A percentile compares a stretch with the other conserved stretches of the same genome.
These are phyloP conservation scores for Vultur gryphus DNA, from an alignment of 2,797 vertebrate genomes.

Conservation along the genomic window DNA sequence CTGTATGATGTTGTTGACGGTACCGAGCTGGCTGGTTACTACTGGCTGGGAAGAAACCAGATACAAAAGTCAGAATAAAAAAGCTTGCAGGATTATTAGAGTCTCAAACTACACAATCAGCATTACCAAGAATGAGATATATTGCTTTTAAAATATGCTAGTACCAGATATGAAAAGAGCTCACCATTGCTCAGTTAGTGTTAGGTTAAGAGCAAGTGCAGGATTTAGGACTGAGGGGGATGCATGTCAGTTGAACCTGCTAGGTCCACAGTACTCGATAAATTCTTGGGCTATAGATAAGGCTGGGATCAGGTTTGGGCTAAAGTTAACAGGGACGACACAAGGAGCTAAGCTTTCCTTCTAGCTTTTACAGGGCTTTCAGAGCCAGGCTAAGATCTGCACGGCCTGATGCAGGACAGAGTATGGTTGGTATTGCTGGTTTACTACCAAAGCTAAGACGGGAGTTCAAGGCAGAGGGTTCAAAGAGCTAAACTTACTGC, in stretches of 20 bases:
- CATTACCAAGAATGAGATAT: neutral
- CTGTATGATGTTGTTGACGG: constrained; percentile 92
- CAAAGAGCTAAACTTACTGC: neutral
- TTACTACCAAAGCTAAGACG: neutral
- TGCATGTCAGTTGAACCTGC: neutral
- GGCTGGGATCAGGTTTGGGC: neutral
- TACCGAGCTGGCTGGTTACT: constrained; percentile 89
- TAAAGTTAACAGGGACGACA: neutral
- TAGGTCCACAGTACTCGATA: neutral
- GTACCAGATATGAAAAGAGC: neutral
- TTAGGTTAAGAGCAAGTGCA: neutral
- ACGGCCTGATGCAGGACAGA: neutral
- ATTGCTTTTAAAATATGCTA: neutral
- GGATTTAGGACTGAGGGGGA: neutral
- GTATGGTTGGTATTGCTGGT: neutral
- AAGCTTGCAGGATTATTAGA: neutral
- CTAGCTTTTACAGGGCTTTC: neutral
- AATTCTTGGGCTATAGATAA: neutral
- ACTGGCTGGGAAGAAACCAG: constrained; percentile 80
- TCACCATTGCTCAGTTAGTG: neutral
- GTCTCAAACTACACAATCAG: neutral
- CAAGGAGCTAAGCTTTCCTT: neutral
- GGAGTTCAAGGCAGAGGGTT: neutral
- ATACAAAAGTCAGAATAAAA: constrained; percentile 16
- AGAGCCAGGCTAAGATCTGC: neutral